Evolutionary conservation across 1,140 invertebrate species (phyloP).

Genomic region (Pseudomyrmex pallidus): DNA sequence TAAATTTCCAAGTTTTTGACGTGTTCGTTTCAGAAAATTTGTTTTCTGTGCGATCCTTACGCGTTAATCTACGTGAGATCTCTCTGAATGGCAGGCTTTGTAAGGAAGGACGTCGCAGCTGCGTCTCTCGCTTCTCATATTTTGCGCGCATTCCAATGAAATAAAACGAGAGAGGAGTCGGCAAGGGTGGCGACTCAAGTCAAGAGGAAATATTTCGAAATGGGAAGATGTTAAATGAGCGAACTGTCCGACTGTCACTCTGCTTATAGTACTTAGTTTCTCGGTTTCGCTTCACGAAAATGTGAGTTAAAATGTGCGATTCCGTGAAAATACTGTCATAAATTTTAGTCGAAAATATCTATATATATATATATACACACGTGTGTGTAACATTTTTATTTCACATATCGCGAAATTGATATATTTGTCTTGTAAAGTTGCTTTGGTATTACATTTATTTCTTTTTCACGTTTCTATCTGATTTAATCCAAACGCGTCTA

Average conservation of each 20-base stretch:
- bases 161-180: constrained; percentile 66
- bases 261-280: constrained; percentile 73
- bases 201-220: constrained; percentile 80
- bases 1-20: background rate
- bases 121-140: constrained; percentile 70
- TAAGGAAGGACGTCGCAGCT: constrained; percentile 76
- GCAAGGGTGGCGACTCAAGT: constrained; percentile 68
- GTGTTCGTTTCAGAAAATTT: background rate
- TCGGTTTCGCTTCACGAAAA: constrained; percentile 73
- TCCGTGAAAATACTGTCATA: constrained; percentile 15
- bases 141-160: constrained; percentile 77
- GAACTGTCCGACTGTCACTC: constrained; percentile 82
- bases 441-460: constrained; percentile 8
- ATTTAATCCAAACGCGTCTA: constrained; percentile 3
- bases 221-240: constrained; percentile 80
- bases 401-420: background rate
- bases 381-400: constrained; percentile 17
- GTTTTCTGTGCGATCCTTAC: constrained; percentile 18
- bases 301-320: constrained; percentile 58
- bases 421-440: too few relatives aligned
- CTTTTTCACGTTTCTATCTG: background rate
- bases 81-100: constrained; percentile 79
- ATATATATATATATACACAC: too few relatives aligned
- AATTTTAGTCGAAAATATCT: constrained; percentile 33
- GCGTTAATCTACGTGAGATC: constrained; percentile 71